Evolutionary conservation across 2,797 vertebrate genomes (phyloP).

Genomic region (Acridotheres tristis): DNA sequence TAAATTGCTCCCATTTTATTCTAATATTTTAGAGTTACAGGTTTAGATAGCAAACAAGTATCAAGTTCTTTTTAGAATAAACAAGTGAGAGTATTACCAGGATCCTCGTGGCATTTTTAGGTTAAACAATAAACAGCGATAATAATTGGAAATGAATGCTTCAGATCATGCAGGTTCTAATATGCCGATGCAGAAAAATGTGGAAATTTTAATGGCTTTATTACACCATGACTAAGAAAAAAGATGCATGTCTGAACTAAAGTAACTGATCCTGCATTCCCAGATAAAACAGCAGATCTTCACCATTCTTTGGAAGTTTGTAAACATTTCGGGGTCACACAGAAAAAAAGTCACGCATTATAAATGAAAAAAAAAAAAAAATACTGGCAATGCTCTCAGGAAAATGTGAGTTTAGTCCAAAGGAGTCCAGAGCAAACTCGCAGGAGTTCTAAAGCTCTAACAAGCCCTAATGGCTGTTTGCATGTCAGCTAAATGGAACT

Average conservation of each 20-base stretch:
- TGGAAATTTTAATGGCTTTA: not conserved
- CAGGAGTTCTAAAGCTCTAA: not conserved
- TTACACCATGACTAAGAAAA: not conserved
- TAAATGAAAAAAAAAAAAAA: not conserved
- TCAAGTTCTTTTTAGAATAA: slow-evolving; percentile 23
- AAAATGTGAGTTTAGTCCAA: not conserved
- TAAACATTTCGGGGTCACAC: not conserved
- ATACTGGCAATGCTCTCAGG: not conserved
- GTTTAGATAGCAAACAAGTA: slow-evolving; percentile 64
- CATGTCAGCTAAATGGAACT: not conserved
- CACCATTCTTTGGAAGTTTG: not conserved
- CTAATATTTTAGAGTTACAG: slow-evolving; percentile 62
- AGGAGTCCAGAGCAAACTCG: not conserved
- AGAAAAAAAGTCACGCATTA: not conserved
- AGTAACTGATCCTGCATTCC: not conserved
- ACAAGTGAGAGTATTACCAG: not conserved
- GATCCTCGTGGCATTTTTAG: not conserved
- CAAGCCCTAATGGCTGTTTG: not conserved
- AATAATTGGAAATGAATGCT: not conserved
- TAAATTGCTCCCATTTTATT: slow-evolving; percentile 67
- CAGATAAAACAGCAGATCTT: not conserved
- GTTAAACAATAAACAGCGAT: slow-evolving; percentile 4
- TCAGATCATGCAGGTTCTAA: not conserved
- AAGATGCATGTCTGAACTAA: not conserved
- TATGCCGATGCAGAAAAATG: not conserved